Base-by-base conservation (phyloP, 1,140 invertebrate species). In the Phthorimaea operculella region DNA sequence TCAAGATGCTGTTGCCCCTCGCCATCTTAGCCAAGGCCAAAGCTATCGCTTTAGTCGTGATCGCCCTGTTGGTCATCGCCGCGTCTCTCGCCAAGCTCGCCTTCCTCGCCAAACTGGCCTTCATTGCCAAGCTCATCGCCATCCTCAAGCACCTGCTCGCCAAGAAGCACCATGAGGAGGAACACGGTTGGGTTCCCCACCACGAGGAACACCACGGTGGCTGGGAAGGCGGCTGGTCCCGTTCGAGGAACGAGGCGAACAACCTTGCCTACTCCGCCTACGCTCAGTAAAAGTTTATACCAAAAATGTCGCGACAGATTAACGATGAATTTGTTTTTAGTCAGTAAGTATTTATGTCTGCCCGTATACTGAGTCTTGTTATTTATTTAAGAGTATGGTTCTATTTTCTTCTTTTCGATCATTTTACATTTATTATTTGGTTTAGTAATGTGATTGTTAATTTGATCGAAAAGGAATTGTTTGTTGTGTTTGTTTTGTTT, bases 141-240 rank as follows among this genome's bases (percentile, higher is more conserved):
- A 65, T 80, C 52, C 54, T 83, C 51, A 85, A 85, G 56, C 68
- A 66, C 60, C 83, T 94, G 0, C 77, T 94, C 33, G 91, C 89
- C 17, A 87, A 88, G 63, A 93, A 93, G 67, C 87, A 89, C 51
- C 85, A 87, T 44, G 88, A 88, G 36, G 88, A 90, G 62, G 90
- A 89, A 55, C 92, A 93, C 71, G 90, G 92, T 64, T 90, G 91
- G 54, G 90, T 89, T 1, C 87, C 89, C 21, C 89, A 90, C 60
- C 68, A 70, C 4, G 72, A 63, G 28, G 61, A 57, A 28, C 72
- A 71, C 36, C 71, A 74, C 33, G 70, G 68, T 39, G 85, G 85
- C 4, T 88, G 89, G 80, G 85, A 87, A 60, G 81, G 85, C 11
- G 83, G 88, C 42, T 90, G 89, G 83, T 88, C 87, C 15, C 70